Percentiles rank a stretch among this genome's conserved stretches.
These are phyloP conservation scores for Hypomecis punctinalis DNA, from an alignment of 2,888 invertebrate species.

Conservation along the genomic window DNA sequence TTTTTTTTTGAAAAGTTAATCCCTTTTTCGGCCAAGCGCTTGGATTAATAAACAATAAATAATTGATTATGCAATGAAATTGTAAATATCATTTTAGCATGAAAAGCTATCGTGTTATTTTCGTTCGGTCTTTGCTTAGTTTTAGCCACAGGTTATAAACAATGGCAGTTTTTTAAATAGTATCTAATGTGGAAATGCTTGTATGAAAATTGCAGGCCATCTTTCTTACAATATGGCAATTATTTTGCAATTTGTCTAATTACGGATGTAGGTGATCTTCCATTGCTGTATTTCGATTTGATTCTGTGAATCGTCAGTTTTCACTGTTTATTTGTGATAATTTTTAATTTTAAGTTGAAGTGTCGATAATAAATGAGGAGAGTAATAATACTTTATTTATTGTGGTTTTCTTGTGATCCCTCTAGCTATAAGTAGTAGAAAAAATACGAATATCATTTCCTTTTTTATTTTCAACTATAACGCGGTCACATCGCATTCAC, in stretches of 20 bases:
- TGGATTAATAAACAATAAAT: no score
- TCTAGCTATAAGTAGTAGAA: neutral
- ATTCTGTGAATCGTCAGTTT: conserved; percentile 83
- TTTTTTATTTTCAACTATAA: no score
- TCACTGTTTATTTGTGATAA: conserved; percentile 83
- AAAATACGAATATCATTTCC: no score
- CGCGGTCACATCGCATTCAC: no score
- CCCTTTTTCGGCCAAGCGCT: no score
- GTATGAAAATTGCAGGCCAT: neutral
- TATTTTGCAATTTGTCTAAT: neutral
- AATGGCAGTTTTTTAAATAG: no score
- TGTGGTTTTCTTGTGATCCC: conserved; percentile 35
- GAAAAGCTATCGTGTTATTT: no score
- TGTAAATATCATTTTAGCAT: no score
- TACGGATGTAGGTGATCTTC: conserved; percentile 50
- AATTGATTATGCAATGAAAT: no score
- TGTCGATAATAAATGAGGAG: conserved; percentile 66
- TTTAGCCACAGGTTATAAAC: no score
- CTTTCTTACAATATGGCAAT: neutral
- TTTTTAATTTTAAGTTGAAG: conserved; percentile 69
- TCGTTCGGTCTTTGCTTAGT: no score
- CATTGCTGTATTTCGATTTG: conserved; percentile 63
- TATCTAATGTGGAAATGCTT: neutral
- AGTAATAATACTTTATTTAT: conserved; percentile 39
- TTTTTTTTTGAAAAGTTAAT: no score